A percentile compares a stretch with the other conserved stretches of the same genome.
phyloP scores from a whole-genome alignment of 1,140 invertebrate genomes.

The Coelopa frigida region DNA sequence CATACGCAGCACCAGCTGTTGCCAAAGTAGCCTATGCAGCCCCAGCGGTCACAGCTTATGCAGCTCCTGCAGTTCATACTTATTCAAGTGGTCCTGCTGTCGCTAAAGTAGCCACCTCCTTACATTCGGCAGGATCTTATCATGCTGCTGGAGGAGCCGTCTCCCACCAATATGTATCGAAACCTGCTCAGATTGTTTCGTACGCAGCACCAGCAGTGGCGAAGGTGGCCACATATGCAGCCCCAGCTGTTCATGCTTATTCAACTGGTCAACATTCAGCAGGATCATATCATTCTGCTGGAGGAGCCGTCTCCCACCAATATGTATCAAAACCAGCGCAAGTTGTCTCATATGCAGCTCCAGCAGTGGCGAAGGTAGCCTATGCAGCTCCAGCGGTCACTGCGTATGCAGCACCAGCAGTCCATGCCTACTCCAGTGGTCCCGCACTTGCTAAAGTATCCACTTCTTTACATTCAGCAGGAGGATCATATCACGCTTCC shows the following conservation, averaged over 20 bases:
- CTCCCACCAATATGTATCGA: slow-evolving; percentile 7
- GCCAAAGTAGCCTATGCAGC: background rate
- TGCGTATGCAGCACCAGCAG: slow-evolving; percentile 9
- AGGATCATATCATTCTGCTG: background rate
- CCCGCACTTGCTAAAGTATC: background rate
- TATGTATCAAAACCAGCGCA: slow-evolving; percentile 25
- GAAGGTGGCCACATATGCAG: background rate
- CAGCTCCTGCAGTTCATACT: slow-evolving; percentile 4
- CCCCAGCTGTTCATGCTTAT: slow-evolving; percentile 1
- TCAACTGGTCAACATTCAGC: background rate
- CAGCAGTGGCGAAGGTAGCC: slow-evolving; percentile 13
- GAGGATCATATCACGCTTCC: slow-evolving; percentile 7
- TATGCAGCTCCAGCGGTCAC: slow-evolving; percentile 15
- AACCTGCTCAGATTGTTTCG: background rate
- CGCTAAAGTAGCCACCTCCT: slow-evolving; percentile 10
- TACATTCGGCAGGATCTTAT: background rate
- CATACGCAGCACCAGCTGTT: slow-evolving; percentile 1
- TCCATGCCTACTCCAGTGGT: background rate
- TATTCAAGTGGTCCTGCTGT: no score
- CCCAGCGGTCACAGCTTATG: slow-evolving; percentile 6
- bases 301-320: slow-evolving; percentile 25
- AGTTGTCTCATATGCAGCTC: background rate
- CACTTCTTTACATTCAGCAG: background rate
- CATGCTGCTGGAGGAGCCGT: background rate
- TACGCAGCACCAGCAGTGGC: slow-evolving; percentile 8